Conservation (phyloP, 2,888 invertebrate species). For the Hecatera dysodea region DNA sequence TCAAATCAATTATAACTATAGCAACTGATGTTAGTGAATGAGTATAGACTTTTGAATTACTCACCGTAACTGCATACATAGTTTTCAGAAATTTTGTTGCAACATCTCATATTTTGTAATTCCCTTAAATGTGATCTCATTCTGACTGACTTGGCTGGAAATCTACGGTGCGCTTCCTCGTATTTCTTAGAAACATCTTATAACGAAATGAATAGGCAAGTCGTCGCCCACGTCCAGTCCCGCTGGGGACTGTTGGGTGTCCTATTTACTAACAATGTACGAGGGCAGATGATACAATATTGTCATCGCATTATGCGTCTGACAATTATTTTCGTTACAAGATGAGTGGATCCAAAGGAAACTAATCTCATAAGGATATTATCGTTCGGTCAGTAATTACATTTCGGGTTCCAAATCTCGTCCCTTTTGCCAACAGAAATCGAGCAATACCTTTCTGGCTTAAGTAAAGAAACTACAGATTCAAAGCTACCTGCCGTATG, state of each 20-base stretch:
- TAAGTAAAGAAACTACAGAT: conserved; percentile 71
- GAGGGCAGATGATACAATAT: conserved; percentile 49
- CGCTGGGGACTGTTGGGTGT: conserved; percentile 52
- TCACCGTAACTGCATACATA: conserved; percentile 27
- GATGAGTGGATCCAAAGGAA: conserved; percentile 32
- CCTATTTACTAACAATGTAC: conserved; percentile 63
- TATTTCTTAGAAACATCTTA: conserved; percentile 63
- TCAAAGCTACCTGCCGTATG: conserved; percentile 77
- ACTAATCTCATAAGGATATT: conserved; percentile 52
- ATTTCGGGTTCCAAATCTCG: conserved; percentile 44
- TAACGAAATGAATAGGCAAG: conserved; percentile 63
- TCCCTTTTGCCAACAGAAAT: conserved; percentile 40
- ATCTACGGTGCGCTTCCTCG: conserved; percentile 63
- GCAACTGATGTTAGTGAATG: conserved; percentile 18
- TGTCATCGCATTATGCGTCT: conserved; percentile 41
- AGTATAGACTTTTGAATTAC: conserved; percentile 32
- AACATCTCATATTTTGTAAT: conserved; percentile 52
- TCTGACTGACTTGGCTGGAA: conserved; percentile 57
- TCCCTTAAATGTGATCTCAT: conserved; percentile 67
- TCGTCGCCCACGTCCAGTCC: conserved; percentile 56
- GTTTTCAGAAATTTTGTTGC: conserved; percentile 28
- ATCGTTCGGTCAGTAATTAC: conserved; percentile 52
- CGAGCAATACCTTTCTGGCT: conserved; percentile 58
- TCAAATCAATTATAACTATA: conserved; percentile 33
- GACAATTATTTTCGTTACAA: conserved; percentile 51